Base-by-base conservation (phyloP, 2,888 invertebrate species). In the Tenthredo distinguenda region DNA sequence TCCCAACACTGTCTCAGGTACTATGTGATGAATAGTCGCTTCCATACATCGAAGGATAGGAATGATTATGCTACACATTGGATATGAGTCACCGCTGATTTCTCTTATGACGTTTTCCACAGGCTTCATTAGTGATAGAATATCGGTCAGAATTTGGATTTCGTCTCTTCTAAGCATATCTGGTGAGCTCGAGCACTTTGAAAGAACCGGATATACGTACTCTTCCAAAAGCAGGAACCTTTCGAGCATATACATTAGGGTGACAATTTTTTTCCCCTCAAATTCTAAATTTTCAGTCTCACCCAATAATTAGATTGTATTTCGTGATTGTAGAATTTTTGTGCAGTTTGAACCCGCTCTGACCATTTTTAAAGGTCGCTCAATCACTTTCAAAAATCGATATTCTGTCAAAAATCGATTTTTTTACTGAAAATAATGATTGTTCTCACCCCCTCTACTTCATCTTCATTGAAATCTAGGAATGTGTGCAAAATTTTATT, bases 61-160 rank as follows among this genome's bases (percentile, higher is more conserved):
- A 21, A 89, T 88, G 5, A 88, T 86, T 40, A 87, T 84, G 74
- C 88, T 88, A 47, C 86, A 86, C n/a, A 88, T 88, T 4, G 87
- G 81, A 85, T 88, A 88, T 18, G 85, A 84, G 50, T 86, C 87
- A 68, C 87, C 87, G 85, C 89, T 88, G 10, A 87, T 76, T 85
- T 88, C 87, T 9, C 37, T 85, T 31, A 88, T 89, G 5, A 88
- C 86, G 12, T 55, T 50, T 83, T 87, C 88, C 0, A 89, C 86
- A 3, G 88, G 88, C 65, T 87, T 81, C 79, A 89, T 85, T 10
- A 87, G 68, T 26, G 84, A 50, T 31, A 87, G 72, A 9, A 88
- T 12, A 58, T 88, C 88, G 47, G 72, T 87, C n/a, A 88, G 71
- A 43, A 86, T 84, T 10, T 68, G 58, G 2, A 86, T 86, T 84